Conservation (phyloP, 2,797 vertebrate species). For the Austrolebias charrua region DNA sequence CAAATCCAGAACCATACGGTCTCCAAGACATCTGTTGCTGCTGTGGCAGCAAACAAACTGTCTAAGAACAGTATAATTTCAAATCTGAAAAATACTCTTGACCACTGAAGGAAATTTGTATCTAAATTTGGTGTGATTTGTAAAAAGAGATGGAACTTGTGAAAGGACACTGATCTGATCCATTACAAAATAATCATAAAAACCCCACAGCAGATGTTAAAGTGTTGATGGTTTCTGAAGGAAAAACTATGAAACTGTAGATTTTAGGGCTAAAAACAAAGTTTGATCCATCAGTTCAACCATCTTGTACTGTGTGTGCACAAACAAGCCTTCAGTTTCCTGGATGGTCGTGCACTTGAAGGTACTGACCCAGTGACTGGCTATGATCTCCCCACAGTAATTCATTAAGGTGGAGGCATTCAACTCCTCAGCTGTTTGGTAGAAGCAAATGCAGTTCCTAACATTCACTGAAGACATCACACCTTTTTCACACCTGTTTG, state of each 20-base stretch:
- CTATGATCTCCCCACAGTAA: constrained; percentile 98
- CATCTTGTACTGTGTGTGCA: too few relatives aligned
- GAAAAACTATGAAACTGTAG: not conserved
- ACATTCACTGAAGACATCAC: constrained; percentile 98
- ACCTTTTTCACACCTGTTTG: constrained; percentile 93
- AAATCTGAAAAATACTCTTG: too few relatives aligned
- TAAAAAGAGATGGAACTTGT: not conserved
- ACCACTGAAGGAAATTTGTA: too few relatives aligned
- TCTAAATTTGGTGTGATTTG: too few relatives aligned
- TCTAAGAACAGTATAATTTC: too few relatives aligned
- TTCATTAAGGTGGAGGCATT: constrained; percentile 92
- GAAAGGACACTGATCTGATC: not conserved
- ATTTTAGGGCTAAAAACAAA: not conserved
- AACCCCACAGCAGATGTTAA: not conserved
- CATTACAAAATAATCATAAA: not conserved
- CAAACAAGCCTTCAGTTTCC: not conserved
- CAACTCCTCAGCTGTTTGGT: constrained; percentile 97
- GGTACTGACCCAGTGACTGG: constrained; percentile 95
- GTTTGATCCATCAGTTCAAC: not conserved
- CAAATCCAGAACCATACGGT: too few relatives aligned
- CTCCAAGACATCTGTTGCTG: too few relatives aligned
- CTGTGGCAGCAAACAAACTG: too few relatives aligned
- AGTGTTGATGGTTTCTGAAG: not conserved
- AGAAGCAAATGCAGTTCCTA: constrained; percentile 98
- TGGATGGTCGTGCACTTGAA: not conserved